Percentiles rank a stretch among this genome's conserved stretches.
These are phyloP conservation scores for Iphiclides podalirius DNA, from an alignment of 2,888 invertebrate genomes.

Conservation along the genomic window DNA sequence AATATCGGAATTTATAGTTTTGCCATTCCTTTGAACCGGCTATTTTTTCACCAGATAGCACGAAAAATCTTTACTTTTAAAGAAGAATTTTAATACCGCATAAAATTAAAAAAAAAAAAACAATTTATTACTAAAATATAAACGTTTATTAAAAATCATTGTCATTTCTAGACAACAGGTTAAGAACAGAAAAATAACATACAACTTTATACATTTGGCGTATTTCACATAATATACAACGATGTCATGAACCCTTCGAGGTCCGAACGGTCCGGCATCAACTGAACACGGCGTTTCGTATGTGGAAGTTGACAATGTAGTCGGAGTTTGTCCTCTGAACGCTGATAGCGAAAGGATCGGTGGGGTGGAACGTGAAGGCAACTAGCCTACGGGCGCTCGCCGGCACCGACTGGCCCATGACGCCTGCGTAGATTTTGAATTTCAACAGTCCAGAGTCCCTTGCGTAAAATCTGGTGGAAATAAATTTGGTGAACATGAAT, in stretches of 20 bases:
- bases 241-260: slow-evolving; percentile 4
- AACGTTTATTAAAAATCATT: slow-evolving; percentile 7
- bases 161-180: slow-evolving; percentile 2
- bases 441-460: slow-evolving; percentile 89
- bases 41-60: too few species aligned
- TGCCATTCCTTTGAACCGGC: too few species aligned
- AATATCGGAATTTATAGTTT: too few species aligned
- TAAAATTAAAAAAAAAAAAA: too few species aligned
- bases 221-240: slow-evolving; percentile 11
- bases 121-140: too few species aligned
- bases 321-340: slow-evolving; percentile 95
- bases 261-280: slow-evolving; percentile 33
- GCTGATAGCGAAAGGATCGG: slow-evolving; percentile 97
- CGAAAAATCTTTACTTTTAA: too few species aligned
- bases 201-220: slow-evolving; percentile 11
- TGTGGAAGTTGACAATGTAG: slow-evolving; percentile 97
- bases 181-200: not conserved
- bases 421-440: slow-evolving; percentile 94
- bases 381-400: slow-evolving; percentile 89
- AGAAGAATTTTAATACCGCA: too few species aligned
- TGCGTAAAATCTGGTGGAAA: slow-evolving; percentile 85
- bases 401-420: slow-evolving; percentile 84
- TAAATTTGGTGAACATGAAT: slow-evolving; percentile 3
- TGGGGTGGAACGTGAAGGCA: slow-evolving; percentile 97
- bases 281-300: slow-evolving; percentile 83